Evolutionary conservation across 2,797 vertebrate species (phyloP).

Genomic region (Rhinichthys osculus): DNA sequence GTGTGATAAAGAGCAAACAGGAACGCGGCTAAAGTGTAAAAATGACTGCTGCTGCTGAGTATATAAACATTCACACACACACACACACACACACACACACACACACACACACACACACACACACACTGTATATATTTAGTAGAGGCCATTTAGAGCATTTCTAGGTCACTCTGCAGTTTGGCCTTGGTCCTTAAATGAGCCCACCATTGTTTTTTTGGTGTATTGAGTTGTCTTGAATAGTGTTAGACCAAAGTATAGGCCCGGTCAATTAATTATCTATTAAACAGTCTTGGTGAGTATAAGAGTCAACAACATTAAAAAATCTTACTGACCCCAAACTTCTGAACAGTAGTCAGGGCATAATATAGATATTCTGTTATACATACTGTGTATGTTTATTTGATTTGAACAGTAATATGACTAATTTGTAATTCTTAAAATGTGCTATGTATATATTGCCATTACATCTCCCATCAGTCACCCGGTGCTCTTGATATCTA

Average conservation of each 20-base stretch:
- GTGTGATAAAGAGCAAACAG: constrained; percentile 50
- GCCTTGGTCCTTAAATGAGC: not conserved
- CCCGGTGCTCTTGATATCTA: not conserved
- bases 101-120: not conserved
- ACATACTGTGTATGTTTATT: not conserved
- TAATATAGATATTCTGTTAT: not conserved
- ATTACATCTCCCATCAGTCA: not conserved
- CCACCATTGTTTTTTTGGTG: not conserved
- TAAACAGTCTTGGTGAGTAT: not conserved
- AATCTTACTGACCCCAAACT: not conserved
- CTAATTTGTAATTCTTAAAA: not conserved
- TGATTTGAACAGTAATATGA: not conserved
- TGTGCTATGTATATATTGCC: not conserved
- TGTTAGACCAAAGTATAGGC: not conserved
- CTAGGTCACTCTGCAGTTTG: not conserved
- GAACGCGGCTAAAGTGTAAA: constrained; percentile 56
- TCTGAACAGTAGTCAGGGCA: not conserved
- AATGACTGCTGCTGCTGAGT: constrained; percentile 43
- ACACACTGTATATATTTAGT: not conserved
- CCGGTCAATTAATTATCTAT: not conserved
- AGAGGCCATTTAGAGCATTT: constrained; percentile 6
- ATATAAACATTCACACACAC: constrained; percentile 26
- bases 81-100: too few relatives aligned
- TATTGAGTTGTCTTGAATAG: not conserved
- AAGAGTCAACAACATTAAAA: not conserved